These are phyloP conservation scores for Arizona elegans DNA, from an alignment of 2,113 vertebrate genomes.

Conservation along the genomic window DNA sequence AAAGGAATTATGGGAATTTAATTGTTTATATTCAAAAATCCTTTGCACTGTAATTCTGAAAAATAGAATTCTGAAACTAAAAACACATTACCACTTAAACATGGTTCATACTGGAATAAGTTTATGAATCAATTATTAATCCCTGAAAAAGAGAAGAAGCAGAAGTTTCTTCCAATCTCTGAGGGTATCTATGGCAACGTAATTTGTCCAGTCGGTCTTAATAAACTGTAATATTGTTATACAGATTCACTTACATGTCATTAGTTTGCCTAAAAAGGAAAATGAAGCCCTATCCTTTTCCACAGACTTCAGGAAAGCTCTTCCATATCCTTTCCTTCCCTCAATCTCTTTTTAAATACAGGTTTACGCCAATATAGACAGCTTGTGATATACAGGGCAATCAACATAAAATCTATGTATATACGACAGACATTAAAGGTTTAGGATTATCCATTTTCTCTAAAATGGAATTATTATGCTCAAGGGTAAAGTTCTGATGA, in stretches of 20 bases:
- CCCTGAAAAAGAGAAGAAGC: neutral
- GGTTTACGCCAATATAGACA: neutral
- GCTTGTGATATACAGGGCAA: conserved; percentile 12
- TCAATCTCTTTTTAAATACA: conserved; percentile 21
- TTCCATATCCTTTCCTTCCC: neutral
- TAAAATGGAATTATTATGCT: conserved; percentile 43
- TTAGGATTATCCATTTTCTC: conserved; percentile 25
- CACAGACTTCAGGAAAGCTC: conserved; percentile 29
- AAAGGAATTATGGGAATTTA: neutral
- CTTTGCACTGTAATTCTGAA: conserved; percentile 6
- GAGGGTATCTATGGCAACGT: conserved; percentile 8
- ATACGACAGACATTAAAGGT: conserved; percentile 14
- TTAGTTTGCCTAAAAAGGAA: conserved; percentile 6
- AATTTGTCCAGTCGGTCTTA: neutral
- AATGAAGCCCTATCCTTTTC: neutral
- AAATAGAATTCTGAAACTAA: neutral
- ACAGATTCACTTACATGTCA: conserved; percentile 27
- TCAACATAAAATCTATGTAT: conserved; percentile 9
- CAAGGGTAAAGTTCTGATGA: conserved; percentile 18
- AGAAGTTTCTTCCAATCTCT: conserved; percentile 14
- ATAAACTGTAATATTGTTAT: conserved; percentile 20
- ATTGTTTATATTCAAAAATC: neutral
- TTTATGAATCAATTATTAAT: conserved; percentile 32
- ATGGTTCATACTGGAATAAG: conserved; percentile 27
- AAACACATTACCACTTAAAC: conserved; percentile 4